A percentile compares a stretch with the other conserved stretches of the same genome.
phyloP scores from a whole-genome alignment of 2,113 vertebrate genomes.

The Egretta garzetta region DNA sequence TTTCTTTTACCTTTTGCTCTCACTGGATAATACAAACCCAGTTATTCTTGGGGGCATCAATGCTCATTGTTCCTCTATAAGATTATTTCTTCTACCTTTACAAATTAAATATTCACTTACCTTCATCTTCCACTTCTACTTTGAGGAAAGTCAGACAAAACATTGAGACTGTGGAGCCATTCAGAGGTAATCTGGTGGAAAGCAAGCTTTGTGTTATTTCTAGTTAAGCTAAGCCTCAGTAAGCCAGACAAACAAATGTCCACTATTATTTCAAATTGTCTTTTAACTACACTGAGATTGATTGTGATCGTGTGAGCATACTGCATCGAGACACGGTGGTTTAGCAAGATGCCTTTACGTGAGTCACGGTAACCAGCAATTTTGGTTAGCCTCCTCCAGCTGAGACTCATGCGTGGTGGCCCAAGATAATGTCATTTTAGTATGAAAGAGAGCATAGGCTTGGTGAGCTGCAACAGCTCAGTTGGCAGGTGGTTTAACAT shows the following conservation, averaged over 20 bases:
- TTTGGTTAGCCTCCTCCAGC: neutral
- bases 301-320: fast-evolving
- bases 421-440: neutral
- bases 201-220: neutral
- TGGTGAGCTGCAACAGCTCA: neutral
- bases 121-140: neutral
- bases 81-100: neutral
- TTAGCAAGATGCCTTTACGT: neutral
- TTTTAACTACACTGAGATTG: neutral
- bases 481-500: neutral
- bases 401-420: neutral
- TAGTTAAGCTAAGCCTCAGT: neutral
- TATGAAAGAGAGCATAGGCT: neutral
- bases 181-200: neutral
- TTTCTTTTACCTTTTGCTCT: neutral
- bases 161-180: neutral
- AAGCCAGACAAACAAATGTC: neutral
- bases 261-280: neutral
- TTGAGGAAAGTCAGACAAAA: neutral
- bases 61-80: neutral
- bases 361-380: neutral
- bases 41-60: neutral
- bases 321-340: fast-evolving
- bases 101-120: neutral
- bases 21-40: neutral